A percentile compares a stretch with the other conserved stretches of the same genome.
These are phyloP conservation scores for Myiotriccus ornatus DNA, from an alignment of 2,797 vertebrate genomes.

Conservation along the genomic window DNA sequence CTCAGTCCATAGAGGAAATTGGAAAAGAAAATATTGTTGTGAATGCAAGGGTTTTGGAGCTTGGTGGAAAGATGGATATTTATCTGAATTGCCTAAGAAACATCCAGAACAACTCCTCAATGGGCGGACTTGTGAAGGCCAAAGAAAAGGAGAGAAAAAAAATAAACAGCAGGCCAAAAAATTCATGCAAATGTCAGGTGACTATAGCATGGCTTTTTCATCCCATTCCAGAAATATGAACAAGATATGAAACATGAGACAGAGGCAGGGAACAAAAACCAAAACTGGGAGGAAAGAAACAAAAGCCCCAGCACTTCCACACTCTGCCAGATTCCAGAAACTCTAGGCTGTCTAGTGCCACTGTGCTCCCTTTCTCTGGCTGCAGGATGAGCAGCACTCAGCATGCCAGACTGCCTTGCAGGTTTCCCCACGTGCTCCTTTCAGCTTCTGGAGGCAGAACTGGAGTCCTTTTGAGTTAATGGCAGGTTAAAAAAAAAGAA, in stretches of 20 bases:
- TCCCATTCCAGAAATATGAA: neutral
- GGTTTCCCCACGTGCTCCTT: neutral
- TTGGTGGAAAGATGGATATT: neutral
- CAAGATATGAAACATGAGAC: neutral
- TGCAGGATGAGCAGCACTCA: neutral
- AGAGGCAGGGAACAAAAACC: neutral
- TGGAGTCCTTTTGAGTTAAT: neutral
- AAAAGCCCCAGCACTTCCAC: neutral
- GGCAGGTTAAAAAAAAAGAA: neutral
- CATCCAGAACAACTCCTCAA: neutral
- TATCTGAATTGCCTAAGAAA: neutral
- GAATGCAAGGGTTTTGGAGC: neutral
- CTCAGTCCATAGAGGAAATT: neutral
- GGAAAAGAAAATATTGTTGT: neutral
- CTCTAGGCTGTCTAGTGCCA: neutral
- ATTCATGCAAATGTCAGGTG: neutral
- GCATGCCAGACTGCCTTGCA: neutral
- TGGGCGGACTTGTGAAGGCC: neutral
- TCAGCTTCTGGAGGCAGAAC: neutral
- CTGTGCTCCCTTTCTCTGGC: accelerated
- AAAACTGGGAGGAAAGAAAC: neutral
- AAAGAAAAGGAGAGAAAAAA: neutral
- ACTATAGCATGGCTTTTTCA: neutral
- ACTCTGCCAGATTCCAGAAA: neutral
- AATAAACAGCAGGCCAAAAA: neutral